These are phyloP conservation scores for Ammospiza maritima DNA, from an alignment of 2,797 vertebrate species.

Conservation along the genomic window DNA sequence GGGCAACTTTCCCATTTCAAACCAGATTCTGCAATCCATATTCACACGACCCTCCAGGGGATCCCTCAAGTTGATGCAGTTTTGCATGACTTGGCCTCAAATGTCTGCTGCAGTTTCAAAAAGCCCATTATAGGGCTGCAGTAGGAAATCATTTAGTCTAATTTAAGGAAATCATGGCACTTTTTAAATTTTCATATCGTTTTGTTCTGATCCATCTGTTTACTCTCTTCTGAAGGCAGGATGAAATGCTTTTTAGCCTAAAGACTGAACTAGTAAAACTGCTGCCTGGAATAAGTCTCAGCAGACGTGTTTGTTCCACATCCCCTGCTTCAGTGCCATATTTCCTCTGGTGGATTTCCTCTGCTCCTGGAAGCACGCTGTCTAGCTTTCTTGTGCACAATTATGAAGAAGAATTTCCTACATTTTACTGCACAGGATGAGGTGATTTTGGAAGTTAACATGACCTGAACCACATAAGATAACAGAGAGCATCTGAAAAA, in stretches of 20 bases:
- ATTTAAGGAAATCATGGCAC: slow-evolving; percentile 29
- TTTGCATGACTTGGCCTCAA: slow-evolving; percentile 51
- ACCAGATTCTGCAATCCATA: slow-evolving; percentile 49
- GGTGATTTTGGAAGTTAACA: slow-evolving; percentile 19
- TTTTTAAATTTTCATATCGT: slow-evolving; percentile 27
- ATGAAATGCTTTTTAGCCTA: not conserved
- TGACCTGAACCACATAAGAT: not conserved
- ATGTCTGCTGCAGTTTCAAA: slow-evolving; percentile 43
- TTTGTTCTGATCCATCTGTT: slow-evolving; percentile 21
- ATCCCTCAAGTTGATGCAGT: slow-evolving; percentile 37
- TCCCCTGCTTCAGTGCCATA: not conserved
- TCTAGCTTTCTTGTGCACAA: slow-evolving; percentile 9
- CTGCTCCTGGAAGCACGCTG: slow-evolving; percentile 35
- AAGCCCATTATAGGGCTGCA: slow-evolving; percentile 17
- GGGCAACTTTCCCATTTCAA: slow-evolving; percentile 26
- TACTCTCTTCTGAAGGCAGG: not conserved
- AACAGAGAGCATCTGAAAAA: not conserved
- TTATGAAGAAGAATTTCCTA: slow-evolving; percentile 24
- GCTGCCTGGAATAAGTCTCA: not conserved
- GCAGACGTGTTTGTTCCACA: slow-evolving; percentile 10
- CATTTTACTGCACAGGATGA: not conserved
- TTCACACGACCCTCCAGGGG: slow-evolving; percentile 46
- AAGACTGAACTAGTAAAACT: not conserved
- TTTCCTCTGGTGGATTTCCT: slow-evolving; percentile 48
- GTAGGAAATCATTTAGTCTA: slow-evolving; percentile 57